Base-by-base conservation (phyloP, 2,113 vertebrate species). In the Siniperca chuatsi region DNA sequence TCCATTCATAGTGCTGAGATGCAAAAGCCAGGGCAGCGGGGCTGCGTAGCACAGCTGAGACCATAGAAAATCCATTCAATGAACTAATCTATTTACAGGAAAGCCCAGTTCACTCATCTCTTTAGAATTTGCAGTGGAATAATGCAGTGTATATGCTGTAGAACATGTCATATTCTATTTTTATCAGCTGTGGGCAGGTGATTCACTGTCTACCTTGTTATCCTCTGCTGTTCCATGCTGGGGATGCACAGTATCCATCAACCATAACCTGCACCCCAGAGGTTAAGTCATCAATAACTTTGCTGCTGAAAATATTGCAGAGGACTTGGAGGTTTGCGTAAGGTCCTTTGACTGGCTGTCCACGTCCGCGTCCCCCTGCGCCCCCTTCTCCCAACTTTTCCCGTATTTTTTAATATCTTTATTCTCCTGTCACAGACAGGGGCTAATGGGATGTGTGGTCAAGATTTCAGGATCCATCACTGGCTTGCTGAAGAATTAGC, bases 381-480 rank as follows among this genome's bases (percentile, higher is more conserved):
- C 87, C 86, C 85, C 93, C 93, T 94, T 82, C 83, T 81, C 81
- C 82, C 73, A 86, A 86, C 90, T 93, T 95, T 91, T 94, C 94
- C 83, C 25, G 87, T 85, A 87, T 96, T 96, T 92, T 96, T 93
- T 94, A 93, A 96, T 96, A 96, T 97, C 95, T 96, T 97, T 97
- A 96, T 97, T 95, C 97, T 95, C 90, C 96, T 98, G 97, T 97
- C 97, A 97, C 87, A 96, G 97, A 96, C 96, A 97, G 97, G 96
- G 98, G 97, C 97, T 99, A 99, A 99, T 98, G 96, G 97, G 97
- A 98, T 96, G 95, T 97, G 96, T 97, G 98, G 97, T 98, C 97
- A 98, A 97, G 97, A 97, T 98, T 98, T 98, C 96, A 97, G 98
- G 97, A 98, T 97, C 98, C 97, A 97, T 99, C 98, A 98, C 95